Percentiles rank a stretch among this genome's conserved stretches.
phyloP scores from a whole-genome alignment of 2,113 vertebrate species.

The Vicugna pacos region DNA sequence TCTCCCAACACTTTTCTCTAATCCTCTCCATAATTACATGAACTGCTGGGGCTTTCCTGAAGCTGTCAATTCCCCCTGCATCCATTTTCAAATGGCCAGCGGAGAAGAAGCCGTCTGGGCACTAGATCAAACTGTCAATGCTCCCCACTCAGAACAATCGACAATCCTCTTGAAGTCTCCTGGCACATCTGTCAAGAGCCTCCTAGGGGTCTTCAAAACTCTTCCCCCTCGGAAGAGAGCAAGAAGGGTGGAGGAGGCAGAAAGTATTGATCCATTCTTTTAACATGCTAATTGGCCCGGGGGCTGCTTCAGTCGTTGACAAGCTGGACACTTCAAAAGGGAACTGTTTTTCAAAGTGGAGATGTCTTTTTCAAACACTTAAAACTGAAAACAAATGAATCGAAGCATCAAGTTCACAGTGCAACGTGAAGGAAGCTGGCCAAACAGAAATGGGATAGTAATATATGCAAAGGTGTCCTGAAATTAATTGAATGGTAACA shows the following conservation, averaged over 20 bases:
- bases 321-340: slow-evolving; percentile 91
- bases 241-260: slow-evolving; percentile 69
- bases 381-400: slow-evolving; percentile 84
- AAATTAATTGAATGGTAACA: slow-evolving; percentile 29
- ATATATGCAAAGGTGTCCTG: slow-evolving; percentile 63
- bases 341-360: slow-evolving; percentile 87
- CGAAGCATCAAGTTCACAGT: slow-evolving; percentile 83
- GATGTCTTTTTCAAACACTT: slow-evolving; percentile 87
- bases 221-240: slow-evolving; percentile 79
- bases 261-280: slow-evolving; percentile 93
- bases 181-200: slow-evolving; percentile 82
- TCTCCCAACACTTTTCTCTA: slow-evolving; percentile 83
- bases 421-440: neutral
- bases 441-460: slow-evolving; percentile 61
- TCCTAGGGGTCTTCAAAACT: slow-evolving; percentile 86
- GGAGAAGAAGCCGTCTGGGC: slow-evolving; percentile 80
- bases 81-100: slow-evolving; percentile 85
- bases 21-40: slow-evolving; percentile 86
- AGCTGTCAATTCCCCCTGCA: slow-evolving; percentile 84
- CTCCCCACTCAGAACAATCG: neutral
- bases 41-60: slow-evolving; percentile 79
- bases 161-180: slow-evolving; percentile 76
- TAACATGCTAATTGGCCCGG: slow-evolving; percentile 93
- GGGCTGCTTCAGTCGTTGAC: slow-evolving; percentile 89
- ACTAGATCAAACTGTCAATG: slow-evolving; percentile 80